Base-by-base conservation (phyloP, 2,797 vertebrate species). In the Tiaroga cobitis region DNA sequence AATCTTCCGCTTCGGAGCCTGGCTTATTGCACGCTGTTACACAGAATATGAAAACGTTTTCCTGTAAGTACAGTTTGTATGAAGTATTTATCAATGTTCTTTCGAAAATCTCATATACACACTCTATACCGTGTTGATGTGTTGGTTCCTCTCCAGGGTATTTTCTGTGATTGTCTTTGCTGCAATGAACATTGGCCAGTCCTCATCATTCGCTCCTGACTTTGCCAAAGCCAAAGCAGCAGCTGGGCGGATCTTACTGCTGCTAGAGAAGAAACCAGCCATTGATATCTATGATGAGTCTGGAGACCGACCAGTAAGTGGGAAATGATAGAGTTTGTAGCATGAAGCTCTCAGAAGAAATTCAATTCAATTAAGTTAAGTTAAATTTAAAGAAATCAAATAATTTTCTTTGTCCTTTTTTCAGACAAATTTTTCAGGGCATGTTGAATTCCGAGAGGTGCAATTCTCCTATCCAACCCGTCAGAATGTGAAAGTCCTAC, bases 401-500 rank as follows among this genome's bases (percentile, higher is more conserved):
- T 56, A 1, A 59, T 4, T 34, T 74, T 43, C 43, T n/a, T 63
- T 8, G 11, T 59, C 8, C 21, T 43, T 54, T 80, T 2, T 26
- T 15, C 24, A 95, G 93, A 72, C 13, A 2, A 70, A 92, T 79
- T 94, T 94, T 90, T 90, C 90, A 85, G 95, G 95, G 63, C 91
- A 92, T 79, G 87, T 95, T 87, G 94, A 94, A 86, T 95, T 96
- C 88, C 89, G 78, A 69, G 93, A 93, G 0, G 29, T 95, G 51
- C 91, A 93, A 49, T 96, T 96, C 88, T 86, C 85, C 0, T 96
- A 96, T 61, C 95, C 95, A 51, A 91, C 93, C 46, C 92, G 95
- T 83, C 88, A 90, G 13, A 92, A 93, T 81, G 91, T 92, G 82
- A 92, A 84, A 18, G 94, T 96, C 85, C 92, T 95, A 73, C 95